phyloP scores from a whole-genome alignment of 2,113 vertebrate genomes.

The Pseudolaguvia tuberculata region DNA sequence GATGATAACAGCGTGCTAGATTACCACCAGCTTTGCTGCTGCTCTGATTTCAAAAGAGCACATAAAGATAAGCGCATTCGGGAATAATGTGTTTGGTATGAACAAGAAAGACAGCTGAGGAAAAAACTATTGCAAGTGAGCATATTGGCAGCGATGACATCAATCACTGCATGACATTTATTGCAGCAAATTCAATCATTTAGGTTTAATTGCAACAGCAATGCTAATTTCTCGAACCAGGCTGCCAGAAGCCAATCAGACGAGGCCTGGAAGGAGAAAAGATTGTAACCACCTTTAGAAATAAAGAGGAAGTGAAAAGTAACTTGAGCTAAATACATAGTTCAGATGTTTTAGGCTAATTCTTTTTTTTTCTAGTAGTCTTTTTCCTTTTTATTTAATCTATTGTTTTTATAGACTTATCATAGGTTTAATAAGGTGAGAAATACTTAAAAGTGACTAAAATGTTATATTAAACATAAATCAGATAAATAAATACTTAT shows the following conservation, averaged over 20 bases:
- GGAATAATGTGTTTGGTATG: background rate
- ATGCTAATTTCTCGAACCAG: background rate
- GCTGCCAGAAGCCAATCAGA: conserved; percentile 2
- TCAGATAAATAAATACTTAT: too few species aligned
- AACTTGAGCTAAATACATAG: background rate
- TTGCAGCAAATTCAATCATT: background rate
- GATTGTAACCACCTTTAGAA: background rate
- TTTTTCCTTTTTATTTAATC: background rate
- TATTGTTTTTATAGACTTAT: too few species aligned
- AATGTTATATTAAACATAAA: too few species aligned
- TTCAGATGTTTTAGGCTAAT: background rate
- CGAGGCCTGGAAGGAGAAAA: background rate
- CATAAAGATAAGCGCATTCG: background rate
- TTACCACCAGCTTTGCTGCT: conserved; percentile 28
- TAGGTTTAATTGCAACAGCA: conserved; percentile 4
- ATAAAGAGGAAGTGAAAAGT: background rate
- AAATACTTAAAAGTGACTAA: too few species aligned
- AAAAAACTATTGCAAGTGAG: background rate
- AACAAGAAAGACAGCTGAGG: too few species aligned
- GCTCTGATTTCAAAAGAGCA: conserved; percentile 30
- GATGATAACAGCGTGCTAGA: conserved; percentile 32
- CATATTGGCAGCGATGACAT: background rate
- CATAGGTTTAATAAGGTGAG: too few species aligned
- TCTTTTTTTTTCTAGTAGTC: background rate
- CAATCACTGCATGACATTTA: background rate